phyloP scores from a whole-genome alignment of 2,797 vertebrate genomes.

The Sebastolobus altivelis region DNA sequence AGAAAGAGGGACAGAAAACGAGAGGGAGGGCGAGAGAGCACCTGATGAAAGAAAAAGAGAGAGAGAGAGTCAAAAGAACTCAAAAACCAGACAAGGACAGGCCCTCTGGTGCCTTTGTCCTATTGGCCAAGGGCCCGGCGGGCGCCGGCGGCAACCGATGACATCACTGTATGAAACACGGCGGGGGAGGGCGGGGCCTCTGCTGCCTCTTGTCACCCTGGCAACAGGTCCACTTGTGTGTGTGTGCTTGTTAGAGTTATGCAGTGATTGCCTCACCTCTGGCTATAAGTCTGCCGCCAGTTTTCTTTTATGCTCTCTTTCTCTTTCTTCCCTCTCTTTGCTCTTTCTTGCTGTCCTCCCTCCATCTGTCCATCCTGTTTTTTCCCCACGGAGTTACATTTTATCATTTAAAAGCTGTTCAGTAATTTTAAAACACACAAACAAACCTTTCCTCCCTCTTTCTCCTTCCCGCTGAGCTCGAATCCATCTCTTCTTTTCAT shows the following conservation, averaged over 20 bases:
- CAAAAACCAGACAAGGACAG: constrained; percentile 42
- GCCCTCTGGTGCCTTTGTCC: constrained; percentile 72
- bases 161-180: constrained; percentile 79
- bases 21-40: constrained; percentile 54
- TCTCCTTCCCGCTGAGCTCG: neutral
- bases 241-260: constrained; percentile 46
- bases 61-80: constrained; percentile 31
- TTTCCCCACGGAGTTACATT: neutral
- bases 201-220: constrained; percentile 77
- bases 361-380: neutral
- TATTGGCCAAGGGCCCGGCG: constrained; percentile 68
- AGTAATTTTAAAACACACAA: constrained; percentile 2
- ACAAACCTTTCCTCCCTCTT: too few relatives aligned
- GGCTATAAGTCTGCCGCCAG: constrained; percentile 23
- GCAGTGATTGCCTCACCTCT: constrained; percentile 65
- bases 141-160: constrained; percentile 69
- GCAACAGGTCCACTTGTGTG: constrained; percentile 75
- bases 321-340: constrained; percentile 3
- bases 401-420: neutral
- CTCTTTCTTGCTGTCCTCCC: neutral
- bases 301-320: constrained; percentile 20
- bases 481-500: neutral
- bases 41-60: constrained; percentile 59
- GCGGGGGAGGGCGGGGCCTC: constrained; percentile 65
- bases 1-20: constrained; percentile 42